A percentile compares a stretch with the other conserved stretches of the same genome.
phyloP scores from a whole-genome alignment of 2,797 vertebrate species.

The Spondyliosoma cantharus region DNA sequence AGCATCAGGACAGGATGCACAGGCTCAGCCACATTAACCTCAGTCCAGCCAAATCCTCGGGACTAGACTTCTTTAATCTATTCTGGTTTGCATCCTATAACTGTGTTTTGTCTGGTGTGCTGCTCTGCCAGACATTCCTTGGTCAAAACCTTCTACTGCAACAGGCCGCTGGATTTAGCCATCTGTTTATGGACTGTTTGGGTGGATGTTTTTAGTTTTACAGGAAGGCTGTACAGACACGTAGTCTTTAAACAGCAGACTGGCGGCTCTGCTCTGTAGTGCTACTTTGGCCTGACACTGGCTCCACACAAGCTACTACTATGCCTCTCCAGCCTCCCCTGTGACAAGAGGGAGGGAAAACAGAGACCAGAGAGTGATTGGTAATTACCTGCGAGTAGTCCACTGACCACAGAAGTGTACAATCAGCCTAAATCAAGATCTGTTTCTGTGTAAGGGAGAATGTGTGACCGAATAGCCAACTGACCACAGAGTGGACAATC shows the following conservation, averaged over 20 bases:
- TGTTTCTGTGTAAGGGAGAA: constrained; percentile 19
- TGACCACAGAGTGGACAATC: constrained; percentile 80
- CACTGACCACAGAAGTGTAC: constrained; percentile 67
- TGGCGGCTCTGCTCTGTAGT: constrained; percentile 44
- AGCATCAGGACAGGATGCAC: constrained; percentile 39
- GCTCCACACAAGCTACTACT: constrained; percentile 61
- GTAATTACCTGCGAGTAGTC: constrained; percentile 76
- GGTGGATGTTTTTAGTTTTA: constrained; percentile 74
- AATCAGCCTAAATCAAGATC: constrained; percentile 68
- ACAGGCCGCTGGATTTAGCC: constrained; percentile 71
- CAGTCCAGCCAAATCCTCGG: constrained; percentile 52
- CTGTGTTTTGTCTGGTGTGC: constrained; percentile 59
- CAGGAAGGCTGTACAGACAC: constrained; percentile 59
- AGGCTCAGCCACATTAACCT: constrained; percentile 59
- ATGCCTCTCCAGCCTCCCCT: constrained; percentile 61
- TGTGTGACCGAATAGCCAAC: constrained; percentile 59
- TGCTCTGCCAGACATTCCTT: constrained; percentile 70
- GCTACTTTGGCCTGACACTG: constrained; percentile 44
- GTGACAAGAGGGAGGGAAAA: constrained; percentile 55
- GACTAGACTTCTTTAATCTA: constrained; percentile 57
- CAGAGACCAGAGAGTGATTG: constrained; percentile 65
- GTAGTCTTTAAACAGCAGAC: constrained; percentile 54
- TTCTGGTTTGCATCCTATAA: constrained; percentile 61
- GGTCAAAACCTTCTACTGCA: constrained; percentile 54
- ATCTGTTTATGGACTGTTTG: constrained; percentile 78